A percentile compares a stretch with the other conserved stretches of the same genome.
These are phyloP conservation scores for Coenonympha glycerion DNA, from an alignment of 2,888 invertebrate genomes.

Conservation along the genomic window DNA sequence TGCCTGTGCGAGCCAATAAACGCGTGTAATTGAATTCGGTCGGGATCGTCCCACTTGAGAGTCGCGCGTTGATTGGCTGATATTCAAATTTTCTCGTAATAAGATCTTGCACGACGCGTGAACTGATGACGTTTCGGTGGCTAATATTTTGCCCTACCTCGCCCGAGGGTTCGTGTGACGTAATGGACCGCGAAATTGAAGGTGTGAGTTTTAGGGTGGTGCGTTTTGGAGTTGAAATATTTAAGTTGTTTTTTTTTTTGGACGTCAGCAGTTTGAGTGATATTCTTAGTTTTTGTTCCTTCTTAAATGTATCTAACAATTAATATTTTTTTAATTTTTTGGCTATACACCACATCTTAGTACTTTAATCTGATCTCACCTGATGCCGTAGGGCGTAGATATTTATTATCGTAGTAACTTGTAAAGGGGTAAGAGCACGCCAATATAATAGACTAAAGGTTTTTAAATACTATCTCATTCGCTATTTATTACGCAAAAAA, in stretches of 20 bases:
- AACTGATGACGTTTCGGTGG: constrained; percentile 60
- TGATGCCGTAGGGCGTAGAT: no score
- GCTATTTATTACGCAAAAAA: no score
- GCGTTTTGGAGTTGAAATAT: background rate
- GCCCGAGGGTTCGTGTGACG: constrained; percentile 47
- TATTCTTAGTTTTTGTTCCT: no score
- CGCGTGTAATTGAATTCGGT: constrained; percentile 53
- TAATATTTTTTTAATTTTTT: no score
- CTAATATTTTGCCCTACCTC: constrained; percentile 64
- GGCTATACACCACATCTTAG: no score
- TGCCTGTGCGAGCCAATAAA: constrained; percentile 32
- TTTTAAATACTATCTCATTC: no score
- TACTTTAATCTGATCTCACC: no score
- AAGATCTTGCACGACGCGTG: constrained; percentile 55
- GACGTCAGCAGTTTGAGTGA: background rate
- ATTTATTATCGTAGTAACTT: no score
- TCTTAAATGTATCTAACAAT: no score
- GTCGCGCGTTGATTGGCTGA: constrained; percentile 70
- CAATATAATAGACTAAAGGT: no score
- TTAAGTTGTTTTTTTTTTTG: background rate
- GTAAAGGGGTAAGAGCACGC: no score
- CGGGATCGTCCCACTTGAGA: constrained; percentile 49
- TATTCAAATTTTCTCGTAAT: constrained; percentile 70
- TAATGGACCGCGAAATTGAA: constrained; percentile 60
- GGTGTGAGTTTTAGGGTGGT: constrained; percentile 37